A percentile compares a stretch with the other conserved stretches of the same genome.
These are phyloP conservation scores for Mylabris sibirica DNA, from an alignment of 2,888 invertebrate species.

Conservation along the genomic window DNA sequence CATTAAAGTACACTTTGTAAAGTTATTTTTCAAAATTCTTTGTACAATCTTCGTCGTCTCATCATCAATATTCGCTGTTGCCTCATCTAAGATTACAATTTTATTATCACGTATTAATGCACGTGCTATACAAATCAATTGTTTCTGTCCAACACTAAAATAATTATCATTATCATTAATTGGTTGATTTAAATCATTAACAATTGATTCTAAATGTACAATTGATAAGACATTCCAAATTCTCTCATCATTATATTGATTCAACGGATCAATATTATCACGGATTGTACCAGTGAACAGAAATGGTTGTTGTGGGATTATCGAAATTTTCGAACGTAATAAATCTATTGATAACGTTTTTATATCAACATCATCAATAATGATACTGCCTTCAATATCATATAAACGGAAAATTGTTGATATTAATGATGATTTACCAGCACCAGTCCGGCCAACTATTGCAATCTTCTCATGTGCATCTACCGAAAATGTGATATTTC, in stretches of 20 bases:
- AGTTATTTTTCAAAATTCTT: conserved; percentile 75
- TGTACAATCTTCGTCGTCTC: conserved; percentile 80
- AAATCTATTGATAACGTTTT: conserved; percentile 73
- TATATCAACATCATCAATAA: conserved; percentile 79
- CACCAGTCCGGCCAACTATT: conserved; percentile 82
- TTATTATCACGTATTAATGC: conserved; percentile 62
- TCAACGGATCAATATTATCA: conserved; percentile 87
- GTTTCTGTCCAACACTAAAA: conserved; percentile 64
- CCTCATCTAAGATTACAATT: conserved; percentile 67
- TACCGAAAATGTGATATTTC: conserved; percentile 71
- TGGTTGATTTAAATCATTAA: conserved; percentile 69
- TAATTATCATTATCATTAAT: conserved; percentile 69
- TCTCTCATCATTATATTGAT: conserved; percentile 74
- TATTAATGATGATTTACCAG: conserved; percentile 80
- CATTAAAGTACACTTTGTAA: conserved; percentile 78
- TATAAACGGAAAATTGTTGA: conserved; percentile 81
- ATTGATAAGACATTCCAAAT: conserved; percentile 85
- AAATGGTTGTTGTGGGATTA: conserved; percentile 85
- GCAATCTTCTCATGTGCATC: conserved; percentile 76
- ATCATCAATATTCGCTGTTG: conserved; percentile 82
- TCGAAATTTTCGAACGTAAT: conserved; percentile 76
- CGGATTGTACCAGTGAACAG: conserved; percentile 85
- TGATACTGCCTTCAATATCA: conserved; percentile 75
- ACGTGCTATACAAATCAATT: conserved; percentile 73
- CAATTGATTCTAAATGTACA: conserved; percentile 74